These are phyloP conservation scores for Ariopsis seemanni DNA, from an alignment of 2,113 vertebrate genomes.

Conservation along the genomic window DNA sequence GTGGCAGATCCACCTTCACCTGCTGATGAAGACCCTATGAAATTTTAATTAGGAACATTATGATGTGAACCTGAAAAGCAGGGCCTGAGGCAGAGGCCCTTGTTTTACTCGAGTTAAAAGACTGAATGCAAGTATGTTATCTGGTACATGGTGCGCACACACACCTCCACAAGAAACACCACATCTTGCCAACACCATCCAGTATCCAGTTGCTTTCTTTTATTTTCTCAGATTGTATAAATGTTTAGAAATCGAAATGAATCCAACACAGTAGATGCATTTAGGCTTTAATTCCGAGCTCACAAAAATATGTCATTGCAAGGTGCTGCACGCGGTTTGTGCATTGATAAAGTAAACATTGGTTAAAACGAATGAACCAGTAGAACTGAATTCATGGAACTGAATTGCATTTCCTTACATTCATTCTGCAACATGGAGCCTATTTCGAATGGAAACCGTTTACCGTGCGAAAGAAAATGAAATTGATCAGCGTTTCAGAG, in stretches of 20 bases:
- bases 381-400: slow-evolving; percentile 41
- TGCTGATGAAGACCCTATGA: neutral
- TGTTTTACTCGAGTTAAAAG: neutral
- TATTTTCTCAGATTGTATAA: slow-evolving; percentile 49
- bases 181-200: neutral
- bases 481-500: slow-evolving; percentile 2
- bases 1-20: neutral
- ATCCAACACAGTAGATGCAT: slow-evolving; percentile 37
- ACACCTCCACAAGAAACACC: slow-evolving; percentile 21
- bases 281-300: slow-evolving; percentile 29
- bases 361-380: slow-evolving; percentile 7
- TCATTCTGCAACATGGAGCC: slow-evolving; percentile 22
- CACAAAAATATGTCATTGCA: slow-evolving; percentile 29
- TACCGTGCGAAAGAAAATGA: slow-evolving; percentile 33
- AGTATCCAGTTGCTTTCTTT: slow-evolving; percentile 31
- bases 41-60: neutral
- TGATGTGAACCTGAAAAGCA: neutral
- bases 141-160: too few species aligned
- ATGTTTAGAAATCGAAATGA: slow-evolving; percentile 42
- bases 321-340: neutral
- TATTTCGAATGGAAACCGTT: slow-evolving; percentile 3
- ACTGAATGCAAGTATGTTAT: neutral
- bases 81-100: neutral
- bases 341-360: slow-evolving; percentile 15
- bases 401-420: slow-evolving; percentile 31